A percentile compares a stretch with the other conserved stretches of the same genome.
Evolutionary conservation across 2,888 invertebrate genomes (phyloP).

Genomic region (Drosophila mettleri): DNA sequence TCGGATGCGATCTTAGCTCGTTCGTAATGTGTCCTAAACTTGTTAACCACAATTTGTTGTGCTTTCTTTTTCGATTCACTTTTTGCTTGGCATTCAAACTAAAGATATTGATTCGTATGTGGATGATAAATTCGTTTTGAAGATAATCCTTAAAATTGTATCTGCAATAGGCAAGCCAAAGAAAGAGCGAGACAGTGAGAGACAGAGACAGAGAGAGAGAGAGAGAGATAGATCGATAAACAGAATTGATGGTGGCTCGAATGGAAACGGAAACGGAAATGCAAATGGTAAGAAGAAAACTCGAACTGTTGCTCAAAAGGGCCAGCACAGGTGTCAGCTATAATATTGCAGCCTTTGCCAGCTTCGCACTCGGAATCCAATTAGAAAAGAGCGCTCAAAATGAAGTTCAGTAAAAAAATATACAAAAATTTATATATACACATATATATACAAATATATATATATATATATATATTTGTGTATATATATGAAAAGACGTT

Average conservation of each 20-base stretch:
- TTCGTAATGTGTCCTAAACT: background rate
- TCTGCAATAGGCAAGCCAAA: conserved; percentile 40
- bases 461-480: background rate
- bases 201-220: conserved; percentile 3
- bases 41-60: background rate
- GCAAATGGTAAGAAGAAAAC: background rate
- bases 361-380: conserved; percentile 8
- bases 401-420: conserved; percentile 1
- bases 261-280: conserved; percentile 44
- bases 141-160: conserved; percentile 79
- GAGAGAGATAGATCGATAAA: conserved; percentile 20
- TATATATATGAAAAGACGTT: conserved; percentile 41
- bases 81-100: conserved; percentile 10
- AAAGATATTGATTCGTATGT: background rate
- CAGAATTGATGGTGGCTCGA: conserved; percentile 1
- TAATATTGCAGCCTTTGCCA: conserved; percentile 5
- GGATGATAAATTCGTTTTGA: background rate
- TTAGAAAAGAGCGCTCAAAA: background rate
- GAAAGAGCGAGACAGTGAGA: conserved; percentile 4
- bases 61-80: conserved; percentile 14
- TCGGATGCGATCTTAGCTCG: background rate
- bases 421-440: background rate
- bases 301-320: background rate
- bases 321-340: conserved; percentile 35
- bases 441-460: background rate